Base-by-base conservation (phyloP, 1,140 invertebrate species). In the Drosophila sp. region DNA sequence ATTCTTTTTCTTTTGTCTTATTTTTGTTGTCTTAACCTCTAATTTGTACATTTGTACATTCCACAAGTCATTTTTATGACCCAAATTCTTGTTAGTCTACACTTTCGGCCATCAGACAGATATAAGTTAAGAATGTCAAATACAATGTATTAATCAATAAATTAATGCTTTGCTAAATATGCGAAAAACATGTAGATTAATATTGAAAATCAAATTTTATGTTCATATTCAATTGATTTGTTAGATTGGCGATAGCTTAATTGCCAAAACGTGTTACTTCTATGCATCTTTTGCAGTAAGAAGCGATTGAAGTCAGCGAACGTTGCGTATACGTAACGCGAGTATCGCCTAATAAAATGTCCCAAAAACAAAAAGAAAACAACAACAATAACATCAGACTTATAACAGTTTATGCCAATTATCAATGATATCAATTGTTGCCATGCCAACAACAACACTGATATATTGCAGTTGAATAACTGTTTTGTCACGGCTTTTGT, bases 361-460 rank as follows among this genome's bases (percentile, higher is more conserved):
- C 16, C 18, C 40, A 61, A 58, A 32, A 16, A n/a, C 3, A 40
- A 50, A 51, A 56, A 11, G 13, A 58, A 16, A 27, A 25, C 6
- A 50, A 50, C 27, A 58, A 25, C 25, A 27, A 25, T 3, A 50
- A 50, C 27, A 58, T 14, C 25, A 56, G 72, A 79, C 71, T 61
- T 70, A 46, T 48, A 59, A 41, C 80, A 48, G 80, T 80, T 83
- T 80, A 80, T 80, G 76, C 61, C 80, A 83, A 83, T 84, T 84
- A 83, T 53, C 32, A 53, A 18, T 84, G 80, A 84, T 83, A 83
- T 69, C 62, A 83, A 83, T 70, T 73, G 80, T 84, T 84, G 73
- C 61, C 41, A 80, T 77, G 77, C 46, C 77, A 45, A 59, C 27
- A 48, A 16, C 38, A 57, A 14, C 61, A 48, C 21, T 57, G 48